phyloP scores from a whole-genome alignment of 1,140 invertebrate genomes.

The Bombus impatiens region DNA sequence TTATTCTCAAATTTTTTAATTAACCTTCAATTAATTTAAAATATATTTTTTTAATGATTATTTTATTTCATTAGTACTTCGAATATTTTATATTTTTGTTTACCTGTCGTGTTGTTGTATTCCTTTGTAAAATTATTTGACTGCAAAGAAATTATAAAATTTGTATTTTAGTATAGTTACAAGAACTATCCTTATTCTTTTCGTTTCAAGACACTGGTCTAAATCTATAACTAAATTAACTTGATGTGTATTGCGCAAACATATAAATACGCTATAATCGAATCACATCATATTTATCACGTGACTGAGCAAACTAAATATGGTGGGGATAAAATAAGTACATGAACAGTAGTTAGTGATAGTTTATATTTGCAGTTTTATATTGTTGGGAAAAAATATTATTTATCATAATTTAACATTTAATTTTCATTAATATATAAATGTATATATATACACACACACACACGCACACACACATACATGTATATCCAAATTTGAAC shows the following conservation, averaged over 20 bases:
- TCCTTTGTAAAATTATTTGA: neutral
- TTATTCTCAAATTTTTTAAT: neutral
- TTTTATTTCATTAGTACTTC: neutral
- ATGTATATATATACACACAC: neutral
- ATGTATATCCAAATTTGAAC: neutral
- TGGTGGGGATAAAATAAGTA: neutral
- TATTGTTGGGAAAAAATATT: neutral
- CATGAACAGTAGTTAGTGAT: neutral
- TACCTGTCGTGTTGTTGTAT: neutral
- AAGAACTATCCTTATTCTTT: neutral
- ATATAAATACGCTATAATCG: neutral
- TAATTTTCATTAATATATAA: slow-evolving; percentile 57
- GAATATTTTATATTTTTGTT: neutral
- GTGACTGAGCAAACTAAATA: slow-evolving; percentile 11
- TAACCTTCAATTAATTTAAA: slow-evolving; percentile 8
- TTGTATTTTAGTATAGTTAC: neutral
- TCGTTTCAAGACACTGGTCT: neutral
- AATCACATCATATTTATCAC: slow-evolving; percentile 20
- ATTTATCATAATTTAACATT: neutral
- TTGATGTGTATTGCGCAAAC: neutral
- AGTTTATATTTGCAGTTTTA: neutral
- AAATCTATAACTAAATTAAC: slow-evolving; percentile 5
- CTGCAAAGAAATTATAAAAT: neutral
- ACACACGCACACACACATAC: neutral
- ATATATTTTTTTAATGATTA: neutral